phyloP scores from a whole-genome alignment of 1,140 invertebrate genomes.

The Tetraneura akinire region DNA sequence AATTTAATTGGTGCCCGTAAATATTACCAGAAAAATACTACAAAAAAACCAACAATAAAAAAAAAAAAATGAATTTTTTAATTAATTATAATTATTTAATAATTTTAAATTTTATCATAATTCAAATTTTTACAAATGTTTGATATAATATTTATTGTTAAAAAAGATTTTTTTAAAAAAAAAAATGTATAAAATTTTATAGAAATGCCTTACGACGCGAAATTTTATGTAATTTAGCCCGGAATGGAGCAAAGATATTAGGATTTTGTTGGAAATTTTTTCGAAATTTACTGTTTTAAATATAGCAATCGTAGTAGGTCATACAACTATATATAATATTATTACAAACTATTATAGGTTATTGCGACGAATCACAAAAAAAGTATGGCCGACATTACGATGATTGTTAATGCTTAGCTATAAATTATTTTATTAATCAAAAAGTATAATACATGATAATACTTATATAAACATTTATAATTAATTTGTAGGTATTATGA shows the following conservation, averaged over 20 bases:
- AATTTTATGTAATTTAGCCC: slow-evolving; percentile 23
- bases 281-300: neutral
- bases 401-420: slow-evolving; percentile 26
- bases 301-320: neutral
- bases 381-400: neutral
- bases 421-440: slow-evolving; percentile 27
- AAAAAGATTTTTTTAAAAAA: neutral
- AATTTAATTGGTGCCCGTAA: slow-evolving; percentile 41
- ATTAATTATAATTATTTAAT: neutral
- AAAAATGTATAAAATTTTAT: slow-evolving; percentile 20
- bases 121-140: slow-evolving; percentile 18
- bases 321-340: neutral
- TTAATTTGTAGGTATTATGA: slow-evolving; percentile 13
- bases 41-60: neutral
- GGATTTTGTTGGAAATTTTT: slow-evolving; percentile 7
- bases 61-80: slow-evolving; percentile 7
- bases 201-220: slow-evolving; percentile 1
- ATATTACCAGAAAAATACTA: slow-evolving; percentile 15
- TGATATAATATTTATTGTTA: too few species aligned
- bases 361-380: neutral
- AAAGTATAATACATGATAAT: slow-evolving; percentile 35
- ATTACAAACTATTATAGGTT: too few species aligned
- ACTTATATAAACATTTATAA: slow-evolving; percentile 16
- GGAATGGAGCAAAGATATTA: neutral
- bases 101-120: neutral